Evolutionary conservation across 2,888 invertebrate species (phyloP), one percentile per base, ranked within the genome.

Genomic region (Ganaspis brasiliensis): DNA sequence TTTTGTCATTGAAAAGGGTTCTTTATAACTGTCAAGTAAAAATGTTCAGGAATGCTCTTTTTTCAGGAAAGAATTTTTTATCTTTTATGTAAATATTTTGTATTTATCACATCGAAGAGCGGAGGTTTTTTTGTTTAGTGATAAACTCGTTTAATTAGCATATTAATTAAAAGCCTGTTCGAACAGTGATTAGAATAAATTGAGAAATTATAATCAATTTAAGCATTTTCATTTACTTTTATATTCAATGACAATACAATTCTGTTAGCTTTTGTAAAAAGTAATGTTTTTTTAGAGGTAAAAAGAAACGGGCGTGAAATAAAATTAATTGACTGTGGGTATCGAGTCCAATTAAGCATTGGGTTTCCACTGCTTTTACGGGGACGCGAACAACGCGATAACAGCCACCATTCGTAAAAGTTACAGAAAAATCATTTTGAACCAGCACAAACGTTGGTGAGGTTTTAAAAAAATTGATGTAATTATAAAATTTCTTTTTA

Each of bases 261-360:
- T n/a, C n/a, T 40, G n/a, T 45, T 2, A 19, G 19, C 4, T 35
- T 16, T 16, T 35, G 35, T 21, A 19, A 19, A 63, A 63, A 63
- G 12, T 63, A 8, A 6, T 21, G 12, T 31, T 16, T 21, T 21
- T 37, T 61, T 40, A 63, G 14, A 14, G 21, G 63, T 40, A 10
- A 21, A 40, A 21, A 63, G 21, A 40, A 40, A 40, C 21, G 12
- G 12, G 16, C 35, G 19, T 63, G 63, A 63, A 63, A 73, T 78
- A 78, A 75, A 78, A 78, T 78, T 75, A 78, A 78, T 78, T 78
- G 75, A 78, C 78, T 73, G 56, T 75, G 24, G 73, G 70, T 78
- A 78, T 73, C 45, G 35, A 63, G 40, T 63, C 40, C 21, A 63
- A 63, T 63, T 40, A 63, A 19, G 63, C 40, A 40, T 40, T 40